These are phyloP conservation scores for Cyphomyrus plagiostoma DNA, from an alignment of 2,113 vertebrate genomes.

Conservation along the genomic window DNA sequence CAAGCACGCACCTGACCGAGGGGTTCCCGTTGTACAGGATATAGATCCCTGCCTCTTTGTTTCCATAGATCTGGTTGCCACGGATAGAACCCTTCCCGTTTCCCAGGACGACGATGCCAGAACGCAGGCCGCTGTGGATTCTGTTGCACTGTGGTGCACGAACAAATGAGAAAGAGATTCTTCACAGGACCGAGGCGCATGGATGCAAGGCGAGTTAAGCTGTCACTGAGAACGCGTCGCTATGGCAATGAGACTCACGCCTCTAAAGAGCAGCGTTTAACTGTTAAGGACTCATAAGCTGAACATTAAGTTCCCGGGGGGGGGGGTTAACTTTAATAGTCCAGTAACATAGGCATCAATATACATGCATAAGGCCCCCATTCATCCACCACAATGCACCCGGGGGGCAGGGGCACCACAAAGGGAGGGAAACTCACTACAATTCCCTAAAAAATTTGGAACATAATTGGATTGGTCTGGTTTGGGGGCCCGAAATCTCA, in stretches of 20 bases:
- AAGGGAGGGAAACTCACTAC: background rate
- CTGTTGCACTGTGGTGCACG: slow-evolving; percentile 71
- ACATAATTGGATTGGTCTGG: background rate
- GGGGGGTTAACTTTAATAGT: background rate
- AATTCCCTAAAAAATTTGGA: background rate
- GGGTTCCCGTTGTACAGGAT: slow-evolving; percentile 86
- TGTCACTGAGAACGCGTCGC: background rate
- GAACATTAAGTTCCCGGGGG: background rate
- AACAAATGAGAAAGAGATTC: background rate
- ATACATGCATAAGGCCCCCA: background rate
- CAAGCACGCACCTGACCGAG: slow-evolving; percentile 70
- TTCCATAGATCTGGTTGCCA: slow-evolving; percentile 86
- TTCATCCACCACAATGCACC: background rate
- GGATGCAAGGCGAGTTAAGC: background rate
- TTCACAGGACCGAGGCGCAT: background rate
- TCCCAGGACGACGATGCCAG: slow-evolving; percentile 80
- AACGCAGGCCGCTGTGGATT: slow-evolving; percentile 86
- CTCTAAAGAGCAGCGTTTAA: background rate
- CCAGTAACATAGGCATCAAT: background rate
- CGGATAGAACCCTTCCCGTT: slow-evolving; percentile 82
- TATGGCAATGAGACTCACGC: background rate
- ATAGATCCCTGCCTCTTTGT: slow-evolving; percentile 90
- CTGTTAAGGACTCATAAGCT: background rate
- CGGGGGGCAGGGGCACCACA: background rate
- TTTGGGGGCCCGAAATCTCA: background rate